Base-by-base conservation (phyloP, 1,140 invertebrate genomes). In the Phymorhynchus buccinoides region DNA sequence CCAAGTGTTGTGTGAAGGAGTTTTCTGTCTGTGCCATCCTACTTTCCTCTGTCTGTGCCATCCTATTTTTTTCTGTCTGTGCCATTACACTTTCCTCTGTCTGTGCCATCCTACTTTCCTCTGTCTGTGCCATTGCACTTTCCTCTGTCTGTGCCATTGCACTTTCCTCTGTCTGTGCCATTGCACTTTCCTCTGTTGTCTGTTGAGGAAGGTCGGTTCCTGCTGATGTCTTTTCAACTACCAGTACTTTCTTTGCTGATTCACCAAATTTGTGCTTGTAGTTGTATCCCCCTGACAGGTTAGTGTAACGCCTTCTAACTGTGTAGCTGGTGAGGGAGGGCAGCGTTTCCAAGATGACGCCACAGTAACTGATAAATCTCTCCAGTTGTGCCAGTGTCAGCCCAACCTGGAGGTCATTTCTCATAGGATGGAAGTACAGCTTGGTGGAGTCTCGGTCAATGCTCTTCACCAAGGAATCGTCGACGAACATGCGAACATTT, bases 391-490 rank as follows among this genome's bases (percentile, higher is more conserved):
- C 3, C 27, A 79, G n/a, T n/a, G 77, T 79, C 77, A 79, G 32
- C 7, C 42, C 30, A 22, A 79, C 77, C 44, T 79, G 77, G 14
- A 79, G 44, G 39, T 79, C 42, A 3, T 22, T n/a, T 30, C 14
- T n/a, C 77, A 79, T 22, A 14, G 77, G 77, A n/a, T 79, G 77
- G 42, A 79, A 79, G 42, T 39, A 79, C 42, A 79, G 44, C 77
- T 79, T 52, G 42, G 77, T 79, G 42, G 18, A 41, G 42, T 52
- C 77, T 32, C 42, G 41, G 30, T 79, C 42, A 39, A 79, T 56
- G 18, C 42, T 48, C 42, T 52, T 56, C 77, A 79, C 30, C 77
- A 79, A 41, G 27, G 77, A 79, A 22, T 22, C 77, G 7, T 79
- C 77, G 14, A 79, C 14, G n/a, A 52, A 30, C 16, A 79, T 22